phyloP scores from a whole-genome alignment of 1,140 invertebrate genomes.

The Drosophila tristis region DNA sequence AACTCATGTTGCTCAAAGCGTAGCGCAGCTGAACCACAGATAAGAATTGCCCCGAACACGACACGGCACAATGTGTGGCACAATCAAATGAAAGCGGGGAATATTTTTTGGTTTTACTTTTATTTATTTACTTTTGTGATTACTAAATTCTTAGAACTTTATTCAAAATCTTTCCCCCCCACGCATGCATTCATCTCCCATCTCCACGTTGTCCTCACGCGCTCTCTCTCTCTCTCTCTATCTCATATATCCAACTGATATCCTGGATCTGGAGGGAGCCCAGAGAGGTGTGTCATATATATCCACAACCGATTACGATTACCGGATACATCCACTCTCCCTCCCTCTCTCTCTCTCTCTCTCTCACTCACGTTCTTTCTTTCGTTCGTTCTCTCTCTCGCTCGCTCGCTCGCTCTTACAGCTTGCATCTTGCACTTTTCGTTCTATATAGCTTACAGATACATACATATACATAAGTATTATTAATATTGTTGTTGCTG shows the following conservation, averaged over 20 bases:
- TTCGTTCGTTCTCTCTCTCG: not conserved
- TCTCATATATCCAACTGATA: conserved; percentile 4
- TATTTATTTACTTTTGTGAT: conserved; percentile 78
- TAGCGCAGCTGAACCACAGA: too few relatives aligned
- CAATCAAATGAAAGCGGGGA: not conserved
- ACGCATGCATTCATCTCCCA: conserved; percentile 34
- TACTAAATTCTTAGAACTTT: conserved; percentile 84
- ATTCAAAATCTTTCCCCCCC: conserved; percentile 76
- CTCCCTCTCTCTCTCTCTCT: too few relatives aligned
- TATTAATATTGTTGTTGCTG: conserved; percentile 58
- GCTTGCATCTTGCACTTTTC: conserved; percentile 7
- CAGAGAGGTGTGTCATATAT: conserved; percentile 4
- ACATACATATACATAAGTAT: conserved; percentile 59
- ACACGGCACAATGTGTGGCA: too few relatives aligned
- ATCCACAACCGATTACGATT: conserved; percentile 23
- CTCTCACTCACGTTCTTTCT: too few relatives aligned
- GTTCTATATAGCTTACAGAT: conserved; percentile 54
- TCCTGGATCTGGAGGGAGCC: conserved; percentile 5
- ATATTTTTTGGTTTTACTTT: conserved; percentile 68
- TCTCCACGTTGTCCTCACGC: not conserved
- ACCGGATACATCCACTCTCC: too few relatives aligned
- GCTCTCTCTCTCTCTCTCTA: not conserved
- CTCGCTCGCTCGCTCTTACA: not conserved
- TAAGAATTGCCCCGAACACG: too few relatives aligned
- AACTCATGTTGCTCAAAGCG: too few relatives aligned